Conservation (phyloP, 2,113 vertebrate genomes). For the Phoxinus phoxinus region DNA sequence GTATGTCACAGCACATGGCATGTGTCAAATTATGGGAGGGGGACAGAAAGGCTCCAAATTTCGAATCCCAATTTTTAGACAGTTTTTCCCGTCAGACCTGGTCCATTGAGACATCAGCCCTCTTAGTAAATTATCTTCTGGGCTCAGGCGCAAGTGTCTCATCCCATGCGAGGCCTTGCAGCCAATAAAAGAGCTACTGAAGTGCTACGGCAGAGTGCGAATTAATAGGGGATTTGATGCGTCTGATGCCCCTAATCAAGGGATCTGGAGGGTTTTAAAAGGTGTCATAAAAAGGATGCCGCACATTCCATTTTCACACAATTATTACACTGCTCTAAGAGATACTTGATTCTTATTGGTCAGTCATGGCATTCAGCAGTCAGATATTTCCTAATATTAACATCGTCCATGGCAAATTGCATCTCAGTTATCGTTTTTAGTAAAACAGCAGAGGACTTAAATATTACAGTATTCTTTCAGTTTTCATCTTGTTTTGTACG, state of each 20-base stretch:
- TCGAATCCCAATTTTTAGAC: constrained; percentile 48
- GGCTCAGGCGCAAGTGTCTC: constrained; percentile 66
- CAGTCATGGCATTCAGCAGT: background rate
- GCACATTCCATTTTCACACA: background rate
- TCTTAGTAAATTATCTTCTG: constrained; percentile 69
- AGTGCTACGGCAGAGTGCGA: constrained; percentile 59
- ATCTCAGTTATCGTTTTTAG: background rate
- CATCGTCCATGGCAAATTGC: background rate
- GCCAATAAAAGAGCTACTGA: constrained; percentile 69
- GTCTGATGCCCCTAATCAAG: background rate
- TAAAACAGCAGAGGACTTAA: too few relatives aligned
- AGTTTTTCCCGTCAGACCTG: constrained; percentile 70
- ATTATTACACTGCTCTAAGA: background rate
- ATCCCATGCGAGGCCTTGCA: constrained; percentile 67
- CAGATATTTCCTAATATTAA: background rate
- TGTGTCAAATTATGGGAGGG: constrained; percentile 66
- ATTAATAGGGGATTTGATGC: background rate
- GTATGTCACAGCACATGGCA: constrained; percentile 63
- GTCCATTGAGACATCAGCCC: constrained; percentile 74
- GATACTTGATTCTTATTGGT: background rate
- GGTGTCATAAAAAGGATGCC: background rate
- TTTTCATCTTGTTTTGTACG: background rate
- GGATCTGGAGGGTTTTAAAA: background rate
- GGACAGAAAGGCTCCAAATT: constrained; percentile 65
- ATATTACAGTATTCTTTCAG: background rate